These are phyloP conservation scores for Nebria brevicollis DNA, from an alignment of 2,888 invertebrate species.

Conservation along the genomic window DNA sequence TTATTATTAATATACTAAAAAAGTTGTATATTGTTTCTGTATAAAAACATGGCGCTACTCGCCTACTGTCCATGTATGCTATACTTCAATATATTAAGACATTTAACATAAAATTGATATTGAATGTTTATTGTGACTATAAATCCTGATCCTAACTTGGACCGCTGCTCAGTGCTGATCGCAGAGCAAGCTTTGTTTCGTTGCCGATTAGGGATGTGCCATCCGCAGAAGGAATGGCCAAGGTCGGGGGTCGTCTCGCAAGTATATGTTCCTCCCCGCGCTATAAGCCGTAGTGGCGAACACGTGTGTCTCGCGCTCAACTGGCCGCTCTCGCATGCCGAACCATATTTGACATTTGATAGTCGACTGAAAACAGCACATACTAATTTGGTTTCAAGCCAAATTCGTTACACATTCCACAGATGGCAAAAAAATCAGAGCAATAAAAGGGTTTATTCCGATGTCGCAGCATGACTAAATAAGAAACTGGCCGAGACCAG, in stretches of 20 bases:
- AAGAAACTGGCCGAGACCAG: constrained; percentile 48
- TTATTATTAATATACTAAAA: constrained; percentile 34
- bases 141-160: background rate
- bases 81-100: constrained; percentile 46
- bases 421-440: constrained; percentile 58
- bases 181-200: constrained; percentile 5
- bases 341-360: constrained; percentile 62
- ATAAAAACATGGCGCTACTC: constrained; percentile 33
- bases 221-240: constrained; percentile 48
- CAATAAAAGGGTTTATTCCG: constrained; percentile 58
- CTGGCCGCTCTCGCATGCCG: constrained; percentile 57
- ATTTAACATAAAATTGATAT: constrained; percentile 41
- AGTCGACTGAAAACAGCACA: constrained; percentile 60
- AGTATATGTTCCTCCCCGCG: background rate
- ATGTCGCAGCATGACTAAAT: constrained; percentile 54
- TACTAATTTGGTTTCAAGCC: constrained; percentile 63
- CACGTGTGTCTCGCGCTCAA: constrained; percentile 50
- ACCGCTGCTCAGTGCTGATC: background rate
- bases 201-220: constrained; percentile 43
- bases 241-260: constrained; percentile 54
- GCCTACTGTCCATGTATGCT: constrained; percentile 46
- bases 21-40: constrained; percentile 47
- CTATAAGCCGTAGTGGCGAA: constrained; percentile 14
- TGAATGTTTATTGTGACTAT: constrained; percentile 15
- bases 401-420: constrained; percentile 62